Evolutionary conservation across 2,888 invertebrate species (phyloP).

Genomic region (Zygothrica quintamaculata): DNA sequence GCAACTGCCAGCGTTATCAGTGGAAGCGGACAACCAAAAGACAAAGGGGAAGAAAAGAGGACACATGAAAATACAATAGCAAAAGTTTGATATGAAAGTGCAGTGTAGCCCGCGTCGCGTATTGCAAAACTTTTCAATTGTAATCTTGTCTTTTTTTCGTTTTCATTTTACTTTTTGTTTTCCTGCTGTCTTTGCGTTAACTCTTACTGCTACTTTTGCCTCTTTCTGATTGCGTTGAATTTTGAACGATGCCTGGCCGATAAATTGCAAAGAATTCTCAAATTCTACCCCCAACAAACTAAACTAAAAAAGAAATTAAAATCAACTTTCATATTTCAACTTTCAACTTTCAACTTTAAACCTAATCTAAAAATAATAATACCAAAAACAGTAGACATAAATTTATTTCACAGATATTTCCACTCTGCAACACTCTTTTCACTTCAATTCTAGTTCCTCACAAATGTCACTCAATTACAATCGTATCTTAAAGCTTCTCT

Average conservation of each 20-base stretch:
- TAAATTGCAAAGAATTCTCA: constrained; percentile 71
- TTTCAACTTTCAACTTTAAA: not conserved
- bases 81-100: constrained; percentile 80
- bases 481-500: too few relatives aligned
- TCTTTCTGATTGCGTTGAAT: constrained; percentile 72
- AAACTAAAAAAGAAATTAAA: not conserved
- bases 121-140: constrained; percentile 80
- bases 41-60: constrained; percentile 54
- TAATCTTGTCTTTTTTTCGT: constrained; percentile 49
- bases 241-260: constrained; percentile 65
- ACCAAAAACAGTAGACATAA: too few relatives aligned
- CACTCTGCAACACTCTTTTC: too few relatives aligned
- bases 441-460: constrained; percentile 3
- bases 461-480: not conserved
- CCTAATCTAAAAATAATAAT: too few relatives aligned
- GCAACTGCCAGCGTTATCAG: constrained; percentile 51
- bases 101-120: constrained; percentile 66
- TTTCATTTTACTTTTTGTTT: constrained; percentile 27
- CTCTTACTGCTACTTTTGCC: constrained; percentile 47
- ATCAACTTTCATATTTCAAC: not conserved
- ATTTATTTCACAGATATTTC: too few relatives aligned
- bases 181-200: constrained; percentile 6
- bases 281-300: constrained; percentile 19
- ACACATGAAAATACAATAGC: constrained; percentile 80
- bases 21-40: constrained; percentile 25